Conservation (phyloP, 2,113 vertebrate genomes). For the Leptobrachium ailaonicum region DNA sequence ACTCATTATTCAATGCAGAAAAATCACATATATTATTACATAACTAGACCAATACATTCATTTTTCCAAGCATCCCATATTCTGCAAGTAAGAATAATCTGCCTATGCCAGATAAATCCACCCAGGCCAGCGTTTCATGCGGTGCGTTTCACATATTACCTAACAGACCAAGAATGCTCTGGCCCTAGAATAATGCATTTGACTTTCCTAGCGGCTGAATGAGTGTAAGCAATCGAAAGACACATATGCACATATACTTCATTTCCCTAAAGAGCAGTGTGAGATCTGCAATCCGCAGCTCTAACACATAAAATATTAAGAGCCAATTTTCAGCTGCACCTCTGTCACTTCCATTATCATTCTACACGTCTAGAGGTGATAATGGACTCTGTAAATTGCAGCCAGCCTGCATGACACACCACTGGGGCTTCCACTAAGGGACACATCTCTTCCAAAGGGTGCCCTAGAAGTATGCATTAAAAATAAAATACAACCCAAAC, state of each 20-base stretch:
- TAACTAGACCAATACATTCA: not conserved
- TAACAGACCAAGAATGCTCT: slow-evolving; percentile 47
- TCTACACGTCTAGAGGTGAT: slow-evolving; percentile 81
- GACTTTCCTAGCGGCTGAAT: slow-evolving; percentile 51
- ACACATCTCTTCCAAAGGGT: slow-evolving; percentile 62
- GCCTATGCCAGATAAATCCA: not conserved
- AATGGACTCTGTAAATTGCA: slow-evolving; percentile 82
- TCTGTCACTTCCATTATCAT: slow-evolving; percentile 86
- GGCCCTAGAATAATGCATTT: slow-evolving; percentile 50
- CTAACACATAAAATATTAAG: slow-evolving; percentile 92
- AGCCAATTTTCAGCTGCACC: slow-evolving; percentile 87
- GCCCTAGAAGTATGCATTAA: slow-evolving; percentile 45
- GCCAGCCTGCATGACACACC: slow-evolving; percentile 68
- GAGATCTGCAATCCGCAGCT: slow-evolving; percentile 73
- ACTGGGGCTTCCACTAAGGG: slow-evolving; percentile 65
- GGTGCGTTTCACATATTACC: slow-evolving; percentile 41
- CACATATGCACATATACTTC: slow-evolving; percentile 52
- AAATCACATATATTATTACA: not conserved
- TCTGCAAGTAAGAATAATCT: not conserved
- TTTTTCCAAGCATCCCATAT: not conserved
- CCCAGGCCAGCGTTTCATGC: slow-evolving; percentile 33
- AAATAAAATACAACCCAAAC: not conserved
- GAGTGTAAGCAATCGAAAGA: slow-evolving; percentile 47
- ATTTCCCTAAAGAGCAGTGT: slow-evolving; percentile 76
- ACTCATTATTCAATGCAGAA: no score